These are phyloP conservation scores for Pionites leucogaster DNA, from an alignment of 2,113 vertebrate genomes.

Conservation along the genomic window DNA sequence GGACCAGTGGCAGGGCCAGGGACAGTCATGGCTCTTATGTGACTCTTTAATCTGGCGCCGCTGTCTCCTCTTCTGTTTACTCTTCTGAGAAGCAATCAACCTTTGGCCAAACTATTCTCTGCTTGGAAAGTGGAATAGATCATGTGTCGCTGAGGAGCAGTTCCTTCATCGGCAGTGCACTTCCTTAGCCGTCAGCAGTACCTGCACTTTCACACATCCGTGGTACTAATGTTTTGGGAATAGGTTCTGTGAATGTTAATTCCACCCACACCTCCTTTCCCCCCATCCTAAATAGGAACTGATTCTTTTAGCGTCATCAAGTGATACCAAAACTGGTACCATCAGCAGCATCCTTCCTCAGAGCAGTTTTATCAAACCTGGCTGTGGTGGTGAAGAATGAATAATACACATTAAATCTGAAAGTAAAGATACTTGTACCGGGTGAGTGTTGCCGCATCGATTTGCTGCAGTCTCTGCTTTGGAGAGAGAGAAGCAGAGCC, in stretches of 20 bases:
- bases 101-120: background rate
- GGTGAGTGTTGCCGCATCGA: fast-evolving
- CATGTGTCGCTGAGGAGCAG: fast-evolving
- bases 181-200: fast-evolving
- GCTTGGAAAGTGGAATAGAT: background rate
- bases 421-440: background rate
- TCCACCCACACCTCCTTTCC: background rate
- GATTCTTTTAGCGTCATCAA: background rate
- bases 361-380: background rate
- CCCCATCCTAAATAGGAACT: background rate
- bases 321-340: background rate
- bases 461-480: background rate
- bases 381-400: background rate
- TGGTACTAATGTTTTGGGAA: fast-evolving
- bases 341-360: background rate
- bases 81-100: background rate
- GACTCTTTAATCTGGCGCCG: background rate
- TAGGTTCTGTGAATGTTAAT: background rate
- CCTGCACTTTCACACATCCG: background rate
- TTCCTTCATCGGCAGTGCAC: fast-evolving
- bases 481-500: background rate
- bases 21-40: fast-evolving
- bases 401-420: background rate
- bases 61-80: fast-evolving
- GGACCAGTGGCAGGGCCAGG: fast-evolving